Evolutionary conservation across 2,113 vertebrate species (phyloP).

Genomic region (Mystacornis crossleyi): DNA sequence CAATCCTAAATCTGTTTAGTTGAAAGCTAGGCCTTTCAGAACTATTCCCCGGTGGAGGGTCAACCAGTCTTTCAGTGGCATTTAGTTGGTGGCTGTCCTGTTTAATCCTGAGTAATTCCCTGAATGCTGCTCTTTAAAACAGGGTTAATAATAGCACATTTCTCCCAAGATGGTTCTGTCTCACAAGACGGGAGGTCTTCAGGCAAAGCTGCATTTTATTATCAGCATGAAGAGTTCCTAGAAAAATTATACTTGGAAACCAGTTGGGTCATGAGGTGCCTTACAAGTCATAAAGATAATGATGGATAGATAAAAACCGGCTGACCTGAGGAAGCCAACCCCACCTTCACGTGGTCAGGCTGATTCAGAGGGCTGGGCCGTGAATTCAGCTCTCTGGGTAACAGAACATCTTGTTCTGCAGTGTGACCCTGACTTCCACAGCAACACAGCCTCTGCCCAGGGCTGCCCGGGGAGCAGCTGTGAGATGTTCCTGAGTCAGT

Average conservation of each 20-base stretch:
- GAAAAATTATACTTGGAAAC: neutral
- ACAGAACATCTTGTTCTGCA: neutral
- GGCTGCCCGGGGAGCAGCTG: neutral
- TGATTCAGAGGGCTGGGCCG: neutral
- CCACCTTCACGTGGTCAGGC: neutral
- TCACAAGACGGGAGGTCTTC: neutral
- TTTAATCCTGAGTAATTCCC: neutral
- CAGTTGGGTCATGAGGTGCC: neutral
- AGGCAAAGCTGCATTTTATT: neutral
- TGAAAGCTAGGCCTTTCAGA: neutral
- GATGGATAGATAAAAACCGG: neutral
- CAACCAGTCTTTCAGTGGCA: neutral
- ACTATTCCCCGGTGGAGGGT: neutral
- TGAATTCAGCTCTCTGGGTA: neutral
- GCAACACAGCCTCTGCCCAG: too few species aligned
- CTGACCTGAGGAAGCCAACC: neutral
- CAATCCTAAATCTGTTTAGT: neutral
- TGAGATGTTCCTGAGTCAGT: neutral
- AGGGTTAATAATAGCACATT: neutral
- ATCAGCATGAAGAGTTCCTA: neutral
- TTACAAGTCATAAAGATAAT: neutral
- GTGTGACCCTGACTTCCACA: neutral
- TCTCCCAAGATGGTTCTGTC: neutral
- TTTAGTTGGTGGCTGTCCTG: neutral
- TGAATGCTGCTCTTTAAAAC: neutral